Base-by-base conservation (phyloP, 2,888 invertebrate species). In the Tupiocoris notatus region DNA sequence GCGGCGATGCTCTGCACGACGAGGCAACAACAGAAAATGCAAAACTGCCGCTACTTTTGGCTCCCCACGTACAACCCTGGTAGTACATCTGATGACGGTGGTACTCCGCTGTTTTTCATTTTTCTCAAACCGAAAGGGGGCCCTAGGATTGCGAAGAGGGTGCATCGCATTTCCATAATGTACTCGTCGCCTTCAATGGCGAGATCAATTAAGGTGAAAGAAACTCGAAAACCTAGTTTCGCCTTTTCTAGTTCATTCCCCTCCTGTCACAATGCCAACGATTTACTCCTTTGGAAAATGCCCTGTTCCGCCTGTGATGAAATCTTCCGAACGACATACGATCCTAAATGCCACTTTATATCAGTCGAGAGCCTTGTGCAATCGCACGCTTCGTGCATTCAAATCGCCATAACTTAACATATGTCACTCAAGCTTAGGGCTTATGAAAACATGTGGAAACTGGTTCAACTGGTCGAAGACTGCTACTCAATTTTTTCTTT, bases 321-420 rank as follows among this genome's bases (percentile, higher is more conserved):
- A 70, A 70, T 70, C 70, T 59, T 70, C 70, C 70, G 23, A 24
- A 18, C 18, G 70, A 70, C 22, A 59, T 59, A 70, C 24, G 25
- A 70, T 59, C 59, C 25, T 70, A 24, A 70, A 70, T 59, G 61
- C 70, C 70, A 59, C 59, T 21, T 59, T 59, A 59, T n/a, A 39
- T 7, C 57, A 57, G 57, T 54, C 18, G 56, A 18, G 56, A 2
- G 18, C 57, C 57, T 70, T 70, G 70, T 59, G 70, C 23, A 70
- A 70, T 61, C 23, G 61, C 70, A 59, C 70, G 61, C 70, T 59
- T 70, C 17, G 16, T 16, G 70, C 58, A 70, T 70, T 61, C 61
- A 39, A 70, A 70, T 59, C 3, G 58, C 17, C 20, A 12, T 2
- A 58, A 59, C 61, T 70, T 61, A 70, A 70, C 70, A 70, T 70